Evolutionary conservation across 2,888 invertebrate species (phyloP).

Genomic region (Hololepta plana): DNA sequence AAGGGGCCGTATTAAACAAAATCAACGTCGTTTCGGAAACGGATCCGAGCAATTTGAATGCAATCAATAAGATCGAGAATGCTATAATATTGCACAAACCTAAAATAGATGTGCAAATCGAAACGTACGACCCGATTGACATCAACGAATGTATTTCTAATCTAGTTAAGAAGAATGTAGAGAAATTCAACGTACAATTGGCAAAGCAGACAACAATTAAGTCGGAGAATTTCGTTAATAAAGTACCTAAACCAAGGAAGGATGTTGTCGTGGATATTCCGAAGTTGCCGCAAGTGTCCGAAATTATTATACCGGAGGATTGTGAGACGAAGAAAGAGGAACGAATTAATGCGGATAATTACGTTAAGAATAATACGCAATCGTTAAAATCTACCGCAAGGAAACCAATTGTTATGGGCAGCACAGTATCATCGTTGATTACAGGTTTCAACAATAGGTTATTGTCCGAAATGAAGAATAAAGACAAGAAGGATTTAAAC

Average conservation of each 20-base stretch:
- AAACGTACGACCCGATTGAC: conserved; percentile 11
- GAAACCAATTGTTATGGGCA: conserved; percentile 40
- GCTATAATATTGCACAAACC: conserved; percentile 11
- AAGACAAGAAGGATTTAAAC: conserved; percentile 15
- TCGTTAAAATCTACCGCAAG: conserved; percentile 25
- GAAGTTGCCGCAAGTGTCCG: conserved; percentile 55
- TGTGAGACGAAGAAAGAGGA: conserved; percentile 22
- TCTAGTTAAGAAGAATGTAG: conserved; percentile 21
- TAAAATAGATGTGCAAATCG: conserved; percentile 7
- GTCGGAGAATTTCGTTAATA: conserved; percentile 12
- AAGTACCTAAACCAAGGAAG: conserved; percentile 13
- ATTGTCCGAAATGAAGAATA: conserved; percentile 35
- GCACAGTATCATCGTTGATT: conserved; percentile 37
- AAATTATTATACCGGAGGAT: conserved; percentile 52
- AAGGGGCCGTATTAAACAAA: conserved; percentile 13
- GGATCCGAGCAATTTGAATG: conserved; percentile 17
- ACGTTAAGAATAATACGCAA: conserved; percentile 26
- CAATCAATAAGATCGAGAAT: conserved; percentile 15
- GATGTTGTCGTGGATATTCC: conserved; percentile 44
- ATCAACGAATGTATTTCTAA: conserved; percentile 12
- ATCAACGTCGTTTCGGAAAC: conserved; percentile 23
- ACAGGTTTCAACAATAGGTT: conserved; percentile 28
- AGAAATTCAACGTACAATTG: conserved; percentile 22
- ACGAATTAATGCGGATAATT: conserved; percentile 24
- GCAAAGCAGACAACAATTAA: conserved; percentile 21